Percentiles rank a stretch among this genome's conserved stretches.
phyloP scores from a whole-genome alignment of 37 sponge, comb jelly and placozoan species.

The Tethya wilhelma region DNA sequence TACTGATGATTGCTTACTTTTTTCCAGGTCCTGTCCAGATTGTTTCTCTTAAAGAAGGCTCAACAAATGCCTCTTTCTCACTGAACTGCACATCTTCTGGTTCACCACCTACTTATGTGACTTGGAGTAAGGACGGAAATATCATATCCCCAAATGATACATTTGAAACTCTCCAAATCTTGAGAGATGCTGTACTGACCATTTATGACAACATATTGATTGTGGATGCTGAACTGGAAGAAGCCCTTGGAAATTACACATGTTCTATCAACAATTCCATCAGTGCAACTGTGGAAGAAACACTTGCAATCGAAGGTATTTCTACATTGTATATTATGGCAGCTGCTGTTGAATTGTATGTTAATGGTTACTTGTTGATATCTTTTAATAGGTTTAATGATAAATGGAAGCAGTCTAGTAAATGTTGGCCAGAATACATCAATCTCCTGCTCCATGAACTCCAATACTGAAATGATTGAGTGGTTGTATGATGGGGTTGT shows the following conservation, averaged over 20 bases:
- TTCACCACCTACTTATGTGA: conserved; percentile 20
- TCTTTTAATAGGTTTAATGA: neutral
- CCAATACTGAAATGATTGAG: conserved; percentile 5
- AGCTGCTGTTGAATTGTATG: neutral
- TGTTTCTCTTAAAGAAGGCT: neutral
- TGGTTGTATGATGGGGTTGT: neutral
- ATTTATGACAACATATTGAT: conserved; percentile 15
- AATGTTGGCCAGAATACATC: conserved; percentile 8
- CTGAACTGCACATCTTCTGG: conserved; percentile 23
- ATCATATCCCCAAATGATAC: neutral
- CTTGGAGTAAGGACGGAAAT: conserved; percentile 13
- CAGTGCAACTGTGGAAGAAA: conserved; percentile 3
- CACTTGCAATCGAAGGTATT: conserved; percentile 17
- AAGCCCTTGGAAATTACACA: conserved; percentile 15
- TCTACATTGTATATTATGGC: neutral
- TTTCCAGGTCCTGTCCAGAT: neutral
- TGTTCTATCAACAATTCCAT: conserved; percentile 2
- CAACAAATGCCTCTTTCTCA: neutral
- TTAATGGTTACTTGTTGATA: too few species aligned
- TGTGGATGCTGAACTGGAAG: neutral
- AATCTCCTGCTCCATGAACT: conserved; percentile 18
- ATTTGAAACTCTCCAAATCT: neutral
- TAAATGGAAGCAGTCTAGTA: neutral
- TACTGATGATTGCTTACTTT: too few species aligned
- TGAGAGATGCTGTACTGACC: conserved; percentile 11